Percentiles rank a stretch among this genome's conserved stretches.
Conservation (phyloP, 2,797 vertebrate genomes). For the Oophaga sylvatica region DNA sequence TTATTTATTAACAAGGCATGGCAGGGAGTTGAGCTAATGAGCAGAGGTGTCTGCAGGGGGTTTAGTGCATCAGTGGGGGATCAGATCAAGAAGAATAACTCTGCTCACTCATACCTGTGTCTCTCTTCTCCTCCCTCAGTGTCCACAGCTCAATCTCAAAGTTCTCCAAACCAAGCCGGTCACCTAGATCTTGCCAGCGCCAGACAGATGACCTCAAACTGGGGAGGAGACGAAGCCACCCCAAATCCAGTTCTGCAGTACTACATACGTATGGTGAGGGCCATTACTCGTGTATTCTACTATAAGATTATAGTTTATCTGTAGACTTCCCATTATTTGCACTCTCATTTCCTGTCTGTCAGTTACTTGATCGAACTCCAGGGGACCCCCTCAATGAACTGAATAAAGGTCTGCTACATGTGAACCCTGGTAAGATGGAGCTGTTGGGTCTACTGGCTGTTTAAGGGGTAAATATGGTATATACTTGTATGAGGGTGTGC, state of each 20-base stretch:
- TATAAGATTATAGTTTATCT: neutral
- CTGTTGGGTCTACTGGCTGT: no score
- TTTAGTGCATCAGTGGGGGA: slow-evolving; percentile 22
- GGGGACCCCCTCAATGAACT: slow-evolving; percentile 44
- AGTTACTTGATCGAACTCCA: slow-evolving; percentile 67
- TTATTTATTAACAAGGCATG: slow-evolving; percentile 45
- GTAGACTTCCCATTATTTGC: neutral
- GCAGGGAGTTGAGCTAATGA: slow-evolving; percentile 49
- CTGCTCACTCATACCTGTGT: slow-evolving; percentile 31
- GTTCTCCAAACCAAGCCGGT: neutral
- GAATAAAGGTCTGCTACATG: slow-evolving; percentile 18
- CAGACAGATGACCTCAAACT: slow-evolving; percentile 43
- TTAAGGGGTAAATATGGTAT: neutral
- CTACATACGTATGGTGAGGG: slow-evolving; percentile 54
- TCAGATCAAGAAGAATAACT: slow-evolving; percentile 12
- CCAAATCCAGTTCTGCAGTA: slow-evolving; percentile 46
- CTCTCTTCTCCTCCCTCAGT: neutral
- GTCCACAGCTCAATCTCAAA: neutral
- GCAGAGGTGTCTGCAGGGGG: slow-evolving; percentile 19
- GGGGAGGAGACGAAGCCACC: neutral
- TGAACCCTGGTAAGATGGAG: slow-evolving; percentile 5
- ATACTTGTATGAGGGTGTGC: neutral
- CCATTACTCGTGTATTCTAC: no score
- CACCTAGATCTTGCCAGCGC: neutral
- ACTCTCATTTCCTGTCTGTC: slow-evolving; percentile 7